These are phyloP conservation scores for Motacilla tschutschensis DNA, from an alignment of 2,113 vertebrate genomes.

Conservation along the genomic window DNA sequence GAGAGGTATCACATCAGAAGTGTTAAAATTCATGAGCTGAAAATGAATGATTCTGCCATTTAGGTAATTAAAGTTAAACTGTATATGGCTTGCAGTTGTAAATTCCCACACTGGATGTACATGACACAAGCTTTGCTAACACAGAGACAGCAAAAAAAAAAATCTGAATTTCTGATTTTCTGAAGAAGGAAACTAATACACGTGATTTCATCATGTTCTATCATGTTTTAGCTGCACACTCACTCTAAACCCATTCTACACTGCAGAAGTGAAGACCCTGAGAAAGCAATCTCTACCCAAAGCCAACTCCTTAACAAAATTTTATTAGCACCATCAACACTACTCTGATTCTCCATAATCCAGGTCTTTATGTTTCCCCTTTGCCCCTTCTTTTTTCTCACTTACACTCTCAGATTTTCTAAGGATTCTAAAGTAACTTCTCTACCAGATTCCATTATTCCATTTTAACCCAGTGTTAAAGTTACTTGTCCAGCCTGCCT, in stretches of 20 bases:
- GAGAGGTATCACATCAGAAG: not conserved
- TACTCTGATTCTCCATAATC: not conserved
- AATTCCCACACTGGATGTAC: accelerated
- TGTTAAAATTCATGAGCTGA: not conserved
- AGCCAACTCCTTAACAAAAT: not conserved
- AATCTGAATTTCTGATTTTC: not conserved
- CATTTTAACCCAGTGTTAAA: not conserved
- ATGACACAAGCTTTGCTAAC: not conserved
- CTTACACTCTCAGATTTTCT: not conserved
- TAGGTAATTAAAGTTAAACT: not conserved
- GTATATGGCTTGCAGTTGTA: not conserved
- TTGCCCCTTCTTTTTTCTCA: not conserved
- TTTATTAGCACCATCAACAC: not conserved
- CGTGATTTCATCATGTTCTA: not conserved
- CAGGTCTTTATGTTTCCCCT: not conserved
- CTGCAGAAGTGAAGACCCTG: not conserved
- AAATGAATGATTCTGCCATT: not conserved
- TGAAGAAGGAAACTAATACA: not conserved
- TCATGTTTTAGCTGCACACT: not conserved
- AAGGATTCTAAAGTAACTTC: not conserved
- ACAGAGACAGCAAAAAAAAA: not conserved
- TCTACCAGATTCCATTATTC: not conserved
- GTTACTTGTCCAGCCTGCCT: not conserved
- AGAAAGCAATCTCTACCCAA: not conserved
- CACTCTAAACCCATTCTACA: not conserved